Base-by-base conservation (phyloP, 2,113 vertebrate genomes). In the Fregata magnificens region DNA sequence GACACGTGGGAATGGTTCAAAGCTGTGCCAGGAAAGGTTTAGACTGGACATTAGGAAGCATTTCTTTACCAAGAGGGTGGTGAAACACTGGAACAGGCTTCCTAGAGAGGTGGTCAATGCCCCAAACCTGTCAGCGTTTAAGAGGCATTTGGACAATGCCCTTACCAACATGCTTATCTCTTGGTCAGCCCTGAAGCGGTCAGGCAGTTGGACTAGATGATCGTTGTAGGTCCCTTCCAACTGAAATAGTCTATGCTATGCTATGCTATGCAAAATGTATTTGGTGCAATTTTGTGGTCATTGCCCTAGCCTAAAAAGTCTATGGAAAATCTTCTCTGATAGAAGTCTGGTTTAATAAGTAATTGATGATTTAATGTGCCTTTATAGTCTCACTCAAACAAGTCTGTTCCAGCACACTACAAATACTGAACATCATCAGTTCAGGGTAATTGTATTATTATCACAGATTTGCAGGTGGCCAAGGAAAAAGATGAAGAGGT, bases 61-160 rank as follows among this genome's bases (percentile, higher is more conserved):
- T 62, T 82, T 76, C 52, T 89, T 83, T 28, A 62, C 22, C 3
- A 0, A 55, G 32, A 56, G 19, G 4, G 7, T 44, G 34, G 26
- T 13, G n/a, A 31, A n/a, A 13, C 66, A n/a, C 40, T 31, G 26
- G 24, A 74, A 80, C 42, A 45, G 81, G 53, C 16, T 74, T 73
- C 21, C 74, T 31, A 17, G 40, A 82, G 45, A 88, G 9, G 9
- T 6, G 16, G 10, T 18, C 0, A 0, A 73, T 63, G 20, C 24
- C 38, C 14, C 44, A 82, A 4, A 36, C 8, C 49, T 31, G 12
- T 5, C 29, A 34, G 18, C 40, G 40, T 28, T 3, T 29, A 79
- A 71, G 6, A 62, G 45, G 34, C 36, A n/a, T 62, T 86, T 86
- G 85, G 69, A 25, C 25, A 81, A 72, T 25, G 19, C 42, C 22